These are phyloP conservation scores for Tor tambroides DNA, from an alignment of 2,113 vertebrate species.

Conservation along the genomic window DNA sequence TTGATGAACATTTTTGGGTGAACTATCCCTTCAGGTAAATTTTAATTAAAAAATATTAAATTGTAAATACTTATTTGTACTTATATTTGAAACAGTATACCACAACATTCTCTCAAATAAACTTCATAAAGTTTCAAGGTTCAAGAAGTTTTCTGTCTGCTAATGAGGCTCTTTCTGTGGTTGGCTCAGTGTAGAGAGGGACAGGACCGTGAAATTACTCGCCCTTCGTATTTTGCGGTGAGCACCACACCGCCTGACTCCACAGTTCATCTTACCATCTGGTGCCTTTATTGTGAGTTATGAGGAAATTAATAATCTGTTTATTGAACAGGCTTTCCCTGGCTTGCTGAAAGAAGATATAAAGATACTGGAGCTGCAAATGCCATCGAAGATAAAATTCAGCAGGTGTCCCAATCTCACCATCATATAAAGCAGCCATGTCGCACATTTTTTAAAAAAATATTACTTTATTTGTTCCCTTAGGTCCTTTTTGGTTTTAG, in stretches of 20 bases:
- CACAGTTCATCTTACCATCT: slow-evolving; percentile 38
- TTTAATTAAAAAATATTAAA: not conserved
- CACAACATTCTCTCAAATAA: not conserved
- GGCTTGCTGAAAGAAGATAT: slow-evolving; percentile 2
- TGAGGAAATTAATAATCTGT: slow-evolving; percentile 37
- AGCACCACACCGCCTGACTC: slow-evolving; percentile 3
- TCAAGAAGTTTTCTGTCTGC: not conserved
- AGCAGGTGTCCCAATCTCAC: slow-evolving; percentile 15
- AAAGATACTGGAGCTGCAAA: slow-evolving; percentile 12
- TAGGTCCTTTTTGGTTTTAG: not conserved
- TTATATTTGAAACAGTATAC: not conserved
- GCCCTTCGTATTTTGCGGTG: slow-evolving; percentile 12
- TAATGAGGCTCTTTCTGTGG: slow-evolving; percentile 12
- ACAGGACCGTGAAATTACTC: not conserved
- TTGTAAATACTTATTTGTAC: not conserved
- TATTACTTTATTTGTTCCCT: not conserved
- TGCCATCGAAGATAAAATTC: slow-evolving; percentile 21
- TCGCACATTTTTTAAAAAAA: not conserved
- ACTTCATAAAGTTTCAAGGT: not conserved
- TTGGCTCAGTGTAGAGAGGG: not conserved
- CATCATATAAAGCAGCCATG: not conserved
- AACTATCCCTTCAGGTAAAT: not conserved
- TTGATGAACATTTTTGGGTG: not conserved
- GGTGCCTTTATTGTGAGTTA: slow-evolving; percentile 31
- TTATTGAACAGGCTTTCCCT: slow-evolving; percentile 23